phyloP scores from a whole-genome alignment of 2,797 vertebrate genomes.

The Micropoecilia bifurca region DNA sequence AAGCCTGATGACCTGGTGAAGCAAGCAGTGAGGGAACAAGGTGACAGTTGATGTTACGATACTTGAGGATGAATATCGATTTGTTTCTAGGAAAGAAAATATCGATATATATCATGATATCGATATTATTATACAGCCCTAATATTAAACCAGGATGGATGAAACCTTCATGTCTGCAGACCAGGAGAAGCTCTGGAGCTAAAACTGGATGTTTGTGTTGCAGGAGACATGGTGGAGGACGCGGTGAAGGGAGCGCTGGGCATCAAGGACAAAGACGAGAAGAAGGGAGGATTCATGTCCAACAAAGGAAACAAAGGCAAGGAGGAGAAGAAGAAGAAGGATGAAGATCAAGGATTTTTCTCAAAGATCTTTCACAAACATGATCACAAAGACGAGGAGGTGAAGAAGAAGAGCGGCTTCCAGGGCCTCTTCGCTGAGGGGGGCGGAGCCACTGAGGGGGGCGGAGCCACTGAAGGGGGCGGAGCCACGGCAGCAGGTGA shows the following conservation, averaged over 20 bases:
- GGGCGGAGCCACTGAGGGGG: background rate
- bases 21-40: too few relatives aligned
- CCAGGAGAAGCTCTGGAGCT: background rate
- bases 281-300: slow-evolving; percentile 25
- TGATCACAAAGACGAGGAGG: background rate
- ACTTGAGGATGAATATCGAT: too few relatives aligned
- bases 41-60: too few relatives aligned
- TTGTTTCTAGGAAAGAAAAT: too few relatives aligned
- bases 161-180: background rate
- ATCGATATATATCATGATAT: too few relatives aligned
- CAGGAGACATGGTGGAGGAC: slow-evolving; percentile 46
- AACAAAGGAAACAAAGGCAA: background rate
- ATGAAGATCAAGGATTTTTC: slow-evolving; percentile 38
- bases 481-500: background rate
- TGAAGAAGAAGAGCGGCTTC: slow-evolving; percentile 46
- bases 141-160: background rate
- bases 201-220: background rate
- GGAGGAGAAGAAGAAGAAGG: slow-evolving; percentile 27
- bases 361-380: slow-evolving; percentile 39
- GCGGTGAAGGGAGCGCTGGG: slow-evolving; percentile 20
- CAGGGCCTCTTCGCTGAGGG: slow-evolving; percentile 52
- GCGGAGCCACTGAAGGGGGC: background rate
- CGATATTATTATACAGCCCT: too few relatives aligned
- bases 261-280: slow-evolving; percentile 1
- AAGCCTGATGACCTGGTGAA: too few relatives aligned